These are phyloP conservation scores for Pseudopipra pipra DNA, from an alignment of 2,113 vertebrate genomes.

Conservation along the genomic window DNA sequence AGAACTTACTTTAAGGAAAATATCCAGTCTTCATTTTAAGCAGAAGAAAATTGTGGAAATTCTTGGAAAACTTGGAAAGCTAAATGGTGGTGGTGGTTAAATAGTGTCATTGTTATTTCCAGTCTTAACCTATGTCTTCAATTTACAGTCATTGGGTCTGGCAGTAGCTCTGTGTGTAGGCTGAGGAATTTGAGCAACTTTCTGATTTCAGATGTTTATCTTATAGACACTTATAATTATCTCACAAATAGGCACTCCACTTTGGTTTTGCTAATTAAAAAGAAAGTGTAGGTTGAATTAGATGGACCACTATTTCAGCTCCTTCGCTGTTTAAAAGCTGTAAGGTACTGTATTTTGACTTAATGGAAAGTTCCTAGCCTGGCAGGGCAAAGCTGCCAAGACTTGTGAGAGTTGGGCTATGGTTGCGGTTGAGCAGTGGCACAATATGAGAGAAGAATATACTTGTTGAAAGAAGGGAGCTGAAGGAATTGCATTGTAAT, in stretches of 20 bases:
- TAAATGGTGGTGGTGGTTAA: background rate
- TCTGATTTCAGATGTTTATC: background rate
- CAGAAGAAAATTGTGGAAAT: background rate
- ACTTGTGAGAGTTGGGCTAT: background rate
- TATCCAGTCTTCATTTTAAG: background rate
- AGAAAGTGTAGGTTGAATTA: background rate
- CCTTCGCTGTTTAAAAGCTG: background rate
- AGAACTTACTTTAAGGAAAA: background rate
- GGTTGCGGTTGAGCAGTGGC: conserved; percentile 19
- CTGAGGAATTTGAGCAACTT: background rate
- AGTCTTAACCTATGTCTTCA: background rate
- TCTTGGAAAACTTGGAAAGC: background rate
- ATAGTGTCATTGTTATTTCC: background rate
- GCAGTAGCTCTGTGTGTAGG: background rate
- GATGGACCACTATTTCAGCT: background rate
- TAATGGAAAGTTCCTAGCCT: background rate
- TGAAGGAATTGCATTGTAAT: conserved; percentile 71
- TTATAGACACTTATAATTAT: background rate
- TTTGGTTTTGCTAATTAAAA: background rate
- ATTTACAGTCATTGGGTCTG: background rate
- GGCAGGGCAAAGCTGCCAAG: background rate
- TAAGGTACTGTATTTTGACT: background rate
- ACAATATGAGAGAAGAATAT: conserved; percentile 59
- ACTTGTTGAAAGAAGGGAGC: conserved; percentile 65
- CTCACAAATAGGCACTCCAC: background rate